These are phyloP conservation scores for Delichon dasypus DNA, from an alignment of 2,797 vertebrate species.

Conservation along the genomic window DNA sequence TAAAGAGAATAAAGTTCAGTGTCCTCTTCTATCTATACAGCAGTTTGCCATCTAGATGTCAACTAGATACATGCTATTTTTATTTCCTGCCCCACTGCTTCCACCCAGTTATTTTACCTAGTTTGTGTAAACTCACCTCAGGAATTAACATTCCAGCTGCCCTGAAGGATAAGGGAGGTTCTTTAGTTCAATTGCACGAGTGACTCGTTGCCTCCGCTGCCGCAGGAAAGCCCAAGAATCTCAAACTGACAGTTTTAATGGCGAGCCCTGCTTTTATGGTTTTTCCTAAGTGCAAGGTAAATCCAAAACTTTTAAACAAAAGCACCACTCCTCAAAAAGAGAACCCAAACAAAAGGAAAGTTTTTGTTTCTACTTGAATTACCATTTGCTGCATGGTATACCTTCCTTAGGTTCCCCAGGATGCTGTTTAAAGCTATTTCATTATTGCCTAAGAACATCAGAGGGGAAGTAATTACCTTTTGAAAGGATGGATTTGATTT, in stretches of 20 bases:
- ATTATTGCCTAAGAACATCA: not conserved
- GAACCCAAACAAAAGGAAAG: not conserved
- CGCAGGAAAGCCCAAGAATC: not conserved
- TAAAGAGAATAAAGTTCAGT: not conserved
- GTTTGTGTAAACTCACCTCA: not conserved
- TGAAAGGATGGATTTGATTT: not conserved
- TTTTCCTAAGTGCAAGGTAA: not conserved
- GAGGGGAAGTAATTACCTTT: not conserved
- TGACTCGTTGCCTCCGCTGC: not conserved
- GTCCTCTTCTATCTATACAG: not conserved
- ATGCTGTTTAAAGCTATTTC: not conserved
- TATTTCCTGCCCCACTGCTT: not conserved
- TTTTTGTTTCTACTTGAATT: not conserved
- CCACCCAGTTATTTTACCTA: not conserved
- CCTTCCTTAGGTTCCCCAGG: not conserved
- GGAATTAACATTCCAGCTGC: not conserved
- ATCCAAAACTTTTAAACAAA: not conserved
- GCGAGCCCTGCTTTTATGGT: not conserved
- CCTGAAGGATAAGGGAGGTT: not conserved
- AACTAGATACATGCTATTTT: not conserved
- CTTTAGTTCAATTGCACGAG: accelerated
- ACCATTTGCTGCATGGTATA: not conserved
- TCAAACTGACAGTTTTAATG: not conserved
- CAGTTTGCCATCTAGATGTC: not conserved
- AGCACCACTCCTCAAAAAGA: not conserved